Evolutionary conservation across 2,113 vertebrate genomes (phyloP).

Genomic region (Mobula hypostoma): DNA sequence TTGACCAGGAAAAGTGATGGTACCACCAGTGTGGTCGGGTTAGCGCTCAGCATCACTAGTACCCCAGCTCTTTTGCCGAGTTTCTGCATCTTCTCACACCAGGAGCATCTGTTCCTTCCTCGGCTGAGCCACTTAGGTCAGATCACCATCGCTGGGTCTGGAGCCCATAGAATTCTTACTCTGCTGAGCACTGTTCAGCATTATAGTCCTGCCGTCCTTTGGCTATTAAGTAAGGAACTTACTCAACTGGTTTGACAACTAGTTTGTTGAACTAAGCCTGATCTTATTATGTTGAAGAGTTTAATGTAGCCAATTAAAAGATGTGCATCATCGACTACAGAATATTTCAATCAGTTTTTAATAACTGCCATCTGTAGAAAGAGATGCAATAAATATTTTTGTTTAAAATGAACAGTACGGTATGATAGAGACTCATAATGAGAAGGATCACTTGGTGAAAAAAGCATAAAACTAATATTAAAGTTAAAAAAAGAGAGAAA

Average conservation of each 20-base stretch:
- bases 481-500: neutral
- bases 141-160: too few species aligned
- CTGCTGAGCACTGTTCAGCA: too few species aligned
- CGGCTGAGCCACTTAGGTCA: too few species aligned
- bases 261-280: neutral
- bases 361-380: neutral
- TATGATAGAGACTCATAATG: neutral
- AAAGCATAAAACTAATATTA: neutral
- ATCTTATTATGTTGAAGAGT: neutral
- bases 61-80: too few species aligned
- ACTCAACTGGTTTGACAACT: neutral
- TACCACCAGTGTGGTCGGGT: too few species aligned
- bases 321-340: neutral
- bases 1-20: too few species aligned
- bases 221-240: neutral
- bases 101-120: too few species aligned
- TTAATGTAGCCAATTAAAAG: neutral
- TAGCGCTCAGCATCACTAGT: too few species aligned
- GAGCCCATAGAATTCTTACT: too few species aligned
- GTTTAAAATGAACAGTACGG: neutral
- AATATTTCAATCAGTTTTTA: neutral
- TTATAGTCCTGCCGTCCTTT: neutral
- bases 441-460: neutral
- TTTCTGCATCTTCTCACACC: too few species aligned
- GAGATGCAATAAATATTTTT: neutral